Evolutionary conservation across 2,888 invertebrate genomes (phyloP).

Genomic region (Metalampra italica): DNA sequence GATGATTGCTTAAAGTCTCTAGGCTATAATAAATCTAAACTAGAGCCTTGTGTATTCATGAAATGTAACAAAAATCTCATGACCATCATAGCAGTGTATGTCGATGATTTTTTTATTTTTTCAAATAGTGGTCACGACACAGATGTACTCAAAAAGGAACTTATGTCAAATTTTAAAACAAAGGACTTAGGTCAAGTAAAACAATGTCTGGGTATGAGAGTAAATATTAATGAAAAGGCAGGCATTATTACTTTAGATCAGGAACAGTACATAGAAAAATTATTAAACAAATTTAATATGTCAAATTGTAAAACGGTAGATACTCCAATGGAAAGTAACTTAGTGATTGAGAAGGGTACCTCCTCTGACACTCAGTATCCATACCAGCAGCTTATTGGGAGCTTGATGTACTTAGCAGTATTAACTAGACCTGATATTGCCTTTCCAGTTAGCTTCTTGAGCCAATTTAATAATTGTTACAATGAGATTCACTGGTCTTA

Average conservation of each 20-base stretch:
- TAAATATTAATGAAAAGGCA: slow-evolving; percentile 4
- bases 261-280: slow-evolving; percentile 2
- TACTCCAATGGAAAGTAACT: slow-evolving; percentile 17
- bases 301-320: slow-evolving; percentile 7
- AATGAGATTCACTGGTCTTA: slow-evolving; percentile 7
- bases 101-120: slow-evolving; percentile 14
- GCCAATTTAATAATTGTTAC: slow-evolving; percentile 12
- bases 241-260: slow-evolving; percentile 6
- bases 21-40: slow-evolving; percentile 6
- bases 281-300: slow-evolving; percentile 5
- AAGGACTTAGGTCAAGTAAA: slow-evolving; percentile 16
- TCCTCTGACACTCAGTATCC: neutral
- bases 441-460: slow-evolving; percentile 3
- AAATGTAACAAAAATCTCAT: neutral
- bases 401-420: slow-evolving; percentile 13
- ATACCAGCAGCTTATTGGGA: slow-evolving; percentile 12
- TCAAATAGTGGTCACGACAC: slow-evolving; percentile 6
- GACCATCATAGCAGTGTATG: slow-evolving; percentile 9
- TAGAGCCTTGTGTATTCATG: slow-evolving; percentile 9
- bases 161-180: slow-evolving; percentile 7
- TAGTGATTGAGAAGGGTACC: slow-evolving; percentile 8
- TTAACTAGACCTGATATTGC: slow-evolving; percentile 8
- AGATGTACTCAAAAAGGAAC: slow-evolving; percentile 3
- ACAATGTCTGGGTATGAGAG: slow-evolving; percentile 15
- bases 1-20: slow-evolving; percentile 4